These are phyloP conservation scores for Diuraphis noxia DNA, from an alignment of 1,140 invertebrate genomes.

Conservation along the genomic window DNA sequence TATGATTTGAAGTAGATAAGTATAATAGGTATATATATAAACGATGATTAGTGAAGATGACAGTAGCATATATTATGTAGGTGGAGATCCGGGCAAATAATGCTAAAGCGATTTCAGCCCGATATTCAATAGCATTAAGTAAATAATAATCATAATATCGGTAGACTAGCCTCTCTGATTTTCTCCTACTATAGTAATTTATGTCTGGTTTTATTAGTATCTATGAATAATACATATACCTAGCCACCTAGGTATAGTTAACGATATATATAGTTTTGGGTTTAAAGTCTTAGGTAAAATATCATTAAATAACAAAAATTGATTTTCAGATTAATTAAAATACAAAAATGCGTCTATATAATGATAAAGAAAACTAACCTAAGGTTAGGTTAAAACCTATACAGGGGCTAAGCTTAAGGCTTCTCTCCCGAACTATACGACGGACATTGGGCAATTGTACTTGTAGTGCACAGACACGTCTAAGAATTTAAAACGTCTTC, in stretches of 20 bases:
- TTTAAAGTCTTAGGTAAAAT: background rate
- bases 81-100: background rate
- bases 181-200: background rate
- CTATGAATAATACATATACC: no score
- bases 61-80: no score
- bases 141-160: no score
- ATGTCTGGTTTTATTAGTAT: background rate
- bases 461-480: background rate
- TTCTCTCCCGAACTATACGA: no score
- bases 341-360: no score
- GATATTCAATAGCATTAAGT: no score
- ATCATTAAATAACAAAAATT: background rate
- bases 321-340: background rate
- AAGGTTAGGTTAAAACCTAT: background rate
- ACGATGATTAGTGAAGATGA: background rate
- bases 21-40: no score
- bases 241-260: no score
- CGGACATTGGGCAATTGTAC: no score
- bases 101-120: no score
- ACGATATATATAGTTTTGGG: background rate
- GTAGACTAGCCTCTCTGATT: no score
- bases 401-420: background rate
- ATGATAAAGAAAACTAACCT: no score
- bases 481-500: background rate
- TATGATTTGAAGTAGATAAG: background rate